Evolutionary conservation across 2,113 vertebrate genomes (phyloP), one percentile per base, ranked within the genome.

Genomic region (Climacteris rufus): DNA sequence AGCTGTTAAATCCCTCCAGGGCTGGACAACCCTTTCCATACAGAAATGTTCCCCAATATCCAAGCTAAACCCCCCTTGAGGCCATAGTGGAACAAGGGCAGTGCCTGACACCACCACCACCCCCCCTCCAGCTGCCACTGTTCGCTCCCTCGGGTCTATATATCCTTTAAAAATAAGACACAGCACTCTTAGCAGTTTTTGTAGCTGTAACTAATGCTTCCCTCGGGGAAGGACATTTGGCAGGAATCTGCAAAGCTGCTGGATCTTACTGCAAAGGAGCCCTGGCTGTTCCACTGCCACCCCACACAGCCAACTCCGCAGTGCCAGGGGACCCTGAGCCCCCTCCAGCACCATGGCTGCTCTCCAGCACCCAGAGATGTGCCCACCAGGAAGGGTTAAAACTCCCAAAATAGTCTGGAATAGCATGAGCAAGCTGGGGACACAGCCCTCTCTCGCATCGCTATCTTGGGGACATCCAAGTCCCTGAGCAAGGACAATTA

Each of bases 231-330:
- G 74, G 68, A 52, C 53, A 31, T 49, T 45, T 64, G 57, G 94
- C 92, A 87, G 2, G 0, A 47, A 56, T 15, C 11, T 8, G 21
- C 54, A 44, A 64, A 91, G 84, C 85, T 68, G 15, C 19, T 63
- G 13, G 70, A 70, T 40, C 87, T 76, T 20, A 82, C 4, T 60
- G 69, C 45, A 89, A 74, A 89, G 0, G 2, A 91, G 63, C 7
- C 57, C 47, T 1, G 2, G 44, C 7, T 4, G 16, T 22, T 68
- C 37, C 84, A 50, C 17, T 8, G 15, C 13, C 72, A 39, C 49
- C 28, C 18, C 35, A 15, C 0, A 0, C 35, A 82, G 59, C 78
- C 1, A 83, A 9, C 8, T 24, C 5, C 1, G 54, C 59, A 65
- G 65, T 7, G 17, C 50, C 59, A 47, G n/a, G 65, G 60, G 9